Evolutionary conservation across 2,797 vertebrate species (phyloP).

Genomic region (Percopsis omiscomaycus): DNA sequence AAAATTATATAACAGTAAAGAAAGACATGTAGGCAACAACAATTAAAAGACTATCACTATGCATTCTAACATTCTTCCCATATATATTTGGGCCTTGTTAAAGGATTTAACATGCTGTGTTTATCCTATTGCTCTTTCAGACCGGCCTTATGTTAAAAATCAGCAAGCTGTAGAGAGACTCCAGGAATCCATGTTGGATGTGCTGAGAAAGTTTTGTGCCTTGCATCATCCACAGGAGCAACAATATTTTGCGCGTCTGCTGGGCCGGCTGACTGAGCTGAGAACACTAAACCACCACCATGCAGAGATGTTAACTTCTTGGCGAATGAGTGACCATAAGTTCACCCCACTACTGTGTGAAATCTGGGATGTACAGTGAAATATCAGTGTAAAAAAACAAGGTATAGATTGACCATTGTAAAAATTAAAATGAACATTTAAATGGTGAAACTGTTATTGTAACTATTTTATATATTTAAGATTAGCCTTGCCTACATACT

Average conservation of each 20-base stretch:
- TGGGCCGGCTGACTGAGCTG: conserved; percentile 93
- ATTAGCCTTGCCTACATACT: not conserved
- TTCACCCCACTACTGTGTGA: conserved; percentile 97
- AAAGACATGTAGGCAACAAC: no score
- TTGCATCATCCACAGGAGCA: conserved; percentile 87
- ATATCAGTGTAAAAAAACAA: not conserved
- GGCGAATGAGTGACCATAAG: conserved; percentile 93
- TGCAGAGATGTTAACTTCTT: conserved; percentile 93
- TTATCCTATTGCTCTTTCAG: conserved; percentile 59
- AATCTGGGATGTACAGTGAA: conserved; percentile 98
- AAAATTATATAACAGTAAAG: no score
- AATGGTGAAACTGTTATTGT: conserved; percentile 15
- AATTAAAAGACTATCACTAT: no score
- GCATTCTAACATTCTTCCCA: no score
- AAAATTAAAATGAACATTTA: conserved; percentile 24
- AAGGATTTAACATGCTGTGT: no score
- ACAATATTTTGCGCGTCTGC: conserved; percentile 94
- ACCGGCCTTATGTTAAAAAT: conserved; percentile 91
- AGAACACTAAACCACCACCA: conserved; percentile 96
- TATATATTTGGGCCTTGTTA: not conserved
- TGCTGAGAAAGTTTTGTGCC: conserved; percentile 89
- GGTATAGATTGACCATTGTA: not conserved
- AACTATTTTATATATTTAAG: conserved; percentile 26
- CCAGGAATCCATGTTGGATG: conserved; percentile 89
- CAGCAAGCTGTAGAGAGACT: conserved; percentile 89